Base-by-base conservation (phyloP, 2,888 invertebrate species). In the Rhagium mordax region DNA sequence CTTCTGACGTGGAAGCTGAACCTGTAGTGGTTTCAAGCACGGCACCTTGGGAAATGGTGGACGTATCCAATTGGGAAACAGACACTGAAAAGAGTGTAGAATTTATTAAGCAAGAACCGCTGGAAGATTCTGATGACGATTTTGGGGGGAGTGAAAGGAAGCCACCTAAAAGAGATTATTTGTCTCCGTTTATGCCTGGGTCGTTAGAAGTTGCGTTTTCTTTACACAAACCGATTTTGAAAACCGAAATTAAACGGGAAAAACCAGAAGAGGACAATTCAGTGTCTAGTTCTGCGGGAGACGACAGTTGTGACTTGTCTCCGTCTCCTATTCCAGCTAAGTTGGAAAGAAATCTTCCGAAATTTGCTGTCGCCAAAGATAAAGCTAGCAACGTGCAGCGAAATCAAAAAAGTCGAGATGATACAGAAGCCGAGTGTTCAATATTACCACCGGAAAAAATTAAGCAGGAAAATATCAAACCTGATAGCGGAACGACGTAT, bases 21-120 rank as follows among this genome's bases (percentile, higher is more conserved):
- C 4, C 8, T 20, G 33, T 10, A 18, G 33, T 33, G 5, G 41
- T 6, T 33, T 47, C 67, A n/a, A 21, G 8, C 6, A 6, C 18
- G 1, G 67, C 67, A 10, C 57, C 67, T n/a, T 67, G 67, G 67
- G 67, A 67, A 10, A 21, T 66, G 66, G 67, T 67, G 16, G 67
- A 67, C 20, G 47, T 67, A 15, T 47, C 67, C 5, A 24, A 57
- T 8, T 67, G 67, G 67, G 57, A 67, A 55, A 57, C 47, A n/a
- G 24, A 61, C 21, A n/a, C 8, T 8, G 29, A 29, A 1, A 16
- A 4, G 16, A 57, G 47, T 47, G 7, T 24, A 15, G 53, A 57
- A 1, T 29, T 33, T 13, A 41, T 67, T 7, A 67, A 67, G 24
- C 33, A 55, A 10, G 67, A 67, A 47, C 67, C 67, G 4, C 15